Evolutionary conservation across 2,113 vertebrate species (phyloP).

Genomic region (Hippocampus mohnikei): DNA sequence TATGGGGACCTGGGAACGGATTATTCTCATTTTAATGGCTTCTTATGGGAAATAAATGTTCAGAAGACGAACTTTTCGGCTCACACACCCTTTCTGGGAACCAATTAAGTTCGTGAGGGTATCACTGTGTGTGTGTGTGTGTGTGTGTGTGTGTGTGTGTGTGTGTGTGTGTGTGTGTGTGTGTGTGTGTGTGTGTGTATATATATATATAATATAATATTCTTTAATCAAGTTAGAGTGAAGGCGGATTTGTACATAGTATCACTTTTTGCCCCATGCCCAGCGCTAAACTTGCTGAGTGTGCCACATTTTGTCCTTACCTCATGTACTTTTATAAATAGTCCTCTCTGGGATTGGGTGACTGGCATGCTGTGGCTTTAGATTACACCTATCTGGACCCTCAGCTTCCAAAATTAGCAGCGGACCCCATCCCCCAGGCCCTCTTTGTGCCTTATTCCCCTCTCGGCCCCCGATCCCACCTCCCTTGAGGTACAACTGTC

Average conservation of each 20-base stretch:
- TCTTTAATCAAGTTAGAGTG: background rate
- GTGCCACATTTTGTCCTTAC: constrained; percentile 65
- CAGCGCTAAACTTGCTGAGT: constrained; percentile 66
- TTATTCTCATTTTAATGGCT: too few species aligned
- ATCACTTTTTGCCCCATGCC: constrained; percentile 48
- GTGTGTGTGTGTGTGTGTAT: too few species aligned
- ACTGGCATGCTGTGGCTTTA: constrained; percentile 55
- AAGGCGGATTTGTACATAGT: constrained; percentile 23
- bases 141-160: too few species aligned
- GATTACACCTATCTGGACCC: constrained; percentile 69
- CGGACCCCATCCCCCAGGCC: constrained; percentile 1
- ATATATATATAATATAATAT: too few species aligned
- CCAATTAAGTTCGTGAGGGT: too few species aligned
- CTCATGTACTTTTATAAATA: constrained; percentile 71
- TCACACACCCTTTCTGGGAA: too few species aligned
- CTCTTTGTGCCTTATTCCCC: constrained; percentile 22
- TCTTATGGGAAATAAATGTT: too few species aligned
- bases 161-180: too few species aligned
- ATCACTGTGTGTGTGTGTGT: too few species aligned
- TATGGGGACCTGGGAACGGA: too few species aligned
- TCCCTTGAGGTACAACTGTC: constrained; percentile 65
- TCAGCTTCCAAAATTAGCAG: constrained; percentile 65
- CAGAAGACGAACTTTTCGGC: too few species aligned
- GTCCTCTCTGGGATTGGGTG: constrained; percentile 43
- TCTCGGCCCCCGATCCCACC: constrained; percentile 18